Conservation (phyloP, 2,113 vertebrate genomes). For the Paramisgurnus dabryanus region DNA sequence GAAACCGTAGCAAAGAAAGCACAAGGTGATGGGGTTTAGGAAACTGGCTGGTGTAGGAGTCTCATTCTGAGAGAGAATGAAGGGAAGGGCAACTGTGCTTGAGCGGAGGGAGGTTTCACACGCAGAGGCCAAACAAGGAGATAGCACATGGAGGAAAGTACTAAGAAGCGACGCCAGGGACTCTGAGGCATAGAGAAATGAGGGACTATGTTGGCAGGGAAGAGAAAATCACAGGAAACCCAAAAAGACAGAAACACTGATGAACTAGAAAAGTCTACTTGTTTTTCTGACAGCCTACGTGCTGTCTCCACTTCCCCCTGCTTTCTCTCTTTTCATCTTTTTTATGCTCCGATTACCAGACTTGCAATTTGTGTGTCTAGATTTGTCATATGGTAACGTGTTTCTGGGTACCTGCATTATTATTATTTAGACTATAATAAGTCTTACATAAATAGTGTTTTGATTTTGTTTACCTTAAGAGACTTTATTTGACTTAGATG, state of each 20-base stretch:
- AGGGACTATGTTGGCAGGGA: not conserved
- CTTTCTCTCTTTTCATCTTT: not conserved
- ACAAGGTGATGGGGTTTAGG: not conserved
- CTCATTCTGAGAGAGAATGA: not conserved
- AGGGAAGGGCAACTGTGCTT: slow-evolving; percentile 1
- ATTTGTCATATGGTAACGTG: not conserved
- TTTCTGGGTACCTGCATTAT: not conserved
- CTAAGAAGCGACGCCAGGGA: slow-evolving; percentile 12
- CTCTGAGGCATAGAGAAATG: not conserved
- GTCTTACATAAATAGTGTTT: not conserved
- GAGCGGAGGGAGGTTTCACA: slow-evolving; percentile 19
- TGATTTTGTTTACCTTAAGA: not conserved
- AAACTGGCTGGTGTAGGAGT: slow-evolving; percentile 3
- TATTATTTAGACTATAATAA: not conserved
- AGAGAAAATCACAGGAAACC: not conserved
- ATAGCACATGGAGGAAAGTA: slow-evolving; percentile 30
- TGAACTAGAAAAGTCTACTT: not conserved
- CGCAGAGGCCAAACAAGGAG: slow-evolving; percentile 45
- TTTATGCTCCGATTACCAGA: not conserved
- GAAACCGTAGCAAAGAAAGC: slow-evolving; percentile 25
- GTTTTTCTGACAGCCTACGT: not conserved
- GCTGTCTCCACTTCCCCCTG: slow-evolving; percentile 8
- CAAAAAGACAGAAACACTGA: not conserved
- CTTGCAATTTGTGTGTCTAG: not conserved
- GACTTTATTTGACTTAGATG: slow-evolving; percentile 23